phyloP scores from a whole-genome alignment of 2,888 invertebrate genomes.

The Lottia gigantea region DNA sequence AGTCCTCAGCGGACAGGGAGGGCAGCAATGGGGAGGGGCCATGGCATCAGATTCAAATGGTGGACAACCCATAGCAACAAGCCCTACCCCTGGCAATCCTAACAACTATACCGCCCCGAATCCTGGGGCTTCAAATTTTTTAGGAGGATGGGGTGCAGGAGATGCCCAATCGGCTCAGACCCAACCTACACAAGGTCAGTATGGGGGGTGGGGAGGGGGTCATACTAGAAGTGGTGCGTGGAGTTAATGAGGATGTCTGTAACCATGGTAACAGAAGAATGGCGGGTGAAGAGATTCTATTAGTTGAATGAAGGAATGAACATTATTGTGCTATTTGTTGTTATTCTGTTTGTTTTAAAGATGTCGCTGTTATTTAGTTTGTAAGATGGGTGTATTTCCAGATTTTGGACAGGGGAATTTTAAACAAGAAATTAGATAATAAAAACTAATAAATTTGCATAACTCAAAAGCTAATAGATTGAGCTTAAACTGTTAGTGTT shows the following conservation, averaged over 20 bases:
- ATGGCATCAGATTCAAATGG: slow-evolving; percentile 12
- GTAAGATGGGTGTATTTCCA: too few relatives aligned
- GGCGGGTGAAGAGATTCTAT: background rate
- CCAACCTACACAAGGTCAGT: slow-evolving; percentile 28
- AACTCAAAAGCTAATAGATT: too few relatives aligned
- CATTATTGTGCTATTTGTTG: too few relatives aligned
- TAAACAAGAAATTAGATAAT: too few relatives aligned
- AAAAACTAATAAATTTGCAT: too few relatives aligned
- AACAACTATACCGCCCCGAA: slow-evolving; percentile 24
- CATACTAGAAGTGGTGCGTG: slow-evolving; percentile 30
- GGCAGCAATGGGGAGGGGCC: slow-evolving; percentile 27
- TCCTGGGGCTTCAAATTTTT: slow-evolving; percentile 21
- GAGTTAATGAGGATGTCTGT: slow-evolving; percentile 26
- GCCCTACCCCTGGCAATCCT: slow-evolving; percentile 22
- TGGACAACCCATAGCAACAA: background rate
- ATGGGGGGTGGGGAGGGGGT: slow-evolving; percentile 34
- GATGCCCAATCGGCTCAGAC: slow-evolving; percentile 28
- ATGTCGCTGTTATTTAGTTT: too few relatives aligned
- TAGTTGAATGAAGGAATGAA: too few relatives aligned
- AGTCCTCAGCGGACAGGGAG: slow-evolving; percentile 48
- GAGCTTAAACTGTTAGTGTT: too few relatives aligned
- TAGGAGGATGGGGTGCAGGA: slow-evolving; percentile 21
- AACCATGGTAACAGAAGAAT: background rate
- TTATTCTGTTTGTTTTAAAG: too few relatives aligned
- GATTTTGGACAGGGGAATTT: too few relatives aligned